Evolutionary conservation across 2,888 invertebrate species (phyloP).

Genomic region (Opisthograptis luteolata): DNA sequence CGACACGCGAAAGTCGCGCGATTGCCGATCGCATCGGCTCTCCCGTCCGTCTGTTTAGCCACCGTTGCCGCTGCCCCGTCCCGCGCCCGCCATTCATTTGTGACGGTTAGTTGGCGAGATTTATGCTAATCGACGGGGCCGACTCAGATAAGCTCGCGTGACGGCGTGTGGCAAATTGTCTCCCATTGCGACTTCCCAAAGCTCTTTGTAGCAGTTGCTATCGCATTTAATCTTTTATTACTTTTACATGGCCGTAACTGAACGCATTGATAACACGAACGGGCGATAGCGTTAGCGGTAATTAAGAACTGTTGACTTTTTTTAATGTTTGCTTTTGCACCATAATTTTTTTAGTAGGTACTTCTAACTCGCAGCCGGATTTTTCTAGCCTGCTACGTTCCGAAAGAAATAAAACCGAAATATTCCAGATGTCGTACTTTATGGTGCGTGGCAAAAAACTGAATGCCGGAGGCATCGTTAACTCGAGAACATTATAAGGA

Average conservation of each 20-base stretch:
- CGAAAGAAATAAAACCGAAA: conserved; percentile 62
- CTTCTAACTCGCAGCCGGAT: conserved; percentile 29
- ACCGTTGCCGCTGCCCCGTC: conserved; percentile 36
- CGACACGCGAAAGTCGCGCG: conserved; percentile 64
- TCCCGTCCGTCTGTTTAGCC: conserved; percentile 66
- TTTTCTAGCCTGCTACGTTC: conserved; percentile 61
- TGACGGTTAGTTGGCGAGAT: conserved; percentile 82
- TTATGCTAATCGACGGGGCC: conserved; percentile 82
- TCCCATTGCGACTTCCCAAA: conserved; percentile 71
- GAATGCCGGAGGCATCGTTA: conserved; percentile 75
- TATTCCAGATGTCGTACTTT: conserved; percentile 74
- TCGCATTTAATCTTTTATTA: conserved; percentile 58
- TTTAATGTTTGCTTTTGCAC: not conserved
- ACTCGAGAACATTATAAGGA: conserved; percentile 81
- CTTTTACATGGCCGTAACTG: conserved; percentile 50
- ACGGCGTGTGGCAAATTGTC: conserved; percentile 80
- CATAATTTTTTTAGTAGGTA: not conserved
- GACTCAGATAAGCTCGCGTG: conserved; percentile 79
- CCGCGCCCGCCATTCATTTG: conserved; percentile 70
- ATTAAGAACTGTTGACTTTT: not conserved
- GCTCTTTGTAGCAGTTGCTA: conserved; percentile 64
- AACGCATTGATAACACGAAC: conserved; percentile 51
- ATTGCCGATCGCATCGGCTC: conserved; percentile 56
- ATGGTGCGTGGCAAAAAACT: conserved; percentile 76
- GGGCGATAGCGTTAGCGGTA: conserved; percentile 4